These are phyloP conservation scores for Pelusios castaneus DNA, from an alignment of 2,113 vertebrate species.

Conservation along the genomic window DNA sequence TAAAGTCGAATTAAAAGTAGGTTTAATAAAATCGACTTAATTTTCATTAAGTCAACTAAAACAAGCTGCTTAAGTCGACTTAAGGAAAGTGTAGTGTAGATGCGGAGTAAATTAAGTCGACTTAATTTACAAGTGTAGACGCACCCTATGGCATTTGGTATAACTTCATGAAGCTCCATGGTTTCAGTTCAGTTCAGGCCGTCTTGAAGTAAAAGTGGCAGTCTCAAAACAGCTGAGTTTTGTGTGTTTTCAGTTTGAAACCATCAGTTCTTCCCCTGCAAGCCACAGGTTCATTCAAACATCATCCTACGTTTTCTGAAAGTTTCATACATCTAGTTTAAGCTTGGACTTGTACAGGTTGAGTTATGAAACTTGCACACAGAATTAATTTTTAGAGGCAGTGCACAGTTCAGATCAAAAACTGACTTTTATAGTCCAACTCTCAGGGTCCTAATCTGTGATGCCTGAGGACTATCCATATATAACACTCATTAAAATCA, in stretches of 20 bases:
- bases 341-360: no score
- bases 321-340: neutral
- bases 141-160: neutral
- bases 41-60: no score
- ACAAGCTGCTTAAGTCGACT: no score
- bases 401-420: neutral
- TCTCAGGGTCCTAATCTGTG: neutral
- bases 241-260: neutral
- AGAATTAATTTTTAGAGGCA: neutral
- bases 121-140: no score
- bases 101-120: no score
- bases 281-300: neutral
- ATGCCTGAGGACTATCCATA: neutral
- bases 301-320: neutral
- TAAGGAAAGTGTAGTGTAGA: no score
- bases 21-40: no score
- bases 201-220: neutral
- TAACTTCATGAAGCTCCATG: neutral
- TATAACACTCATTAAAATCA: neutral
- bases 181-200: neutral
- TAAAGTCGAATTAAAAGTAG: no score
- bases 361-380: neutral
- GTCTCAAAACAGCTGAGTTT: neutral
- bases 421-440: neutral
- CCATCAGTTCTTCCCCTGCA: neutral